Conservation (phyloP, 2,113 vertebrate species). For the Macquaria australasica region DNA sequence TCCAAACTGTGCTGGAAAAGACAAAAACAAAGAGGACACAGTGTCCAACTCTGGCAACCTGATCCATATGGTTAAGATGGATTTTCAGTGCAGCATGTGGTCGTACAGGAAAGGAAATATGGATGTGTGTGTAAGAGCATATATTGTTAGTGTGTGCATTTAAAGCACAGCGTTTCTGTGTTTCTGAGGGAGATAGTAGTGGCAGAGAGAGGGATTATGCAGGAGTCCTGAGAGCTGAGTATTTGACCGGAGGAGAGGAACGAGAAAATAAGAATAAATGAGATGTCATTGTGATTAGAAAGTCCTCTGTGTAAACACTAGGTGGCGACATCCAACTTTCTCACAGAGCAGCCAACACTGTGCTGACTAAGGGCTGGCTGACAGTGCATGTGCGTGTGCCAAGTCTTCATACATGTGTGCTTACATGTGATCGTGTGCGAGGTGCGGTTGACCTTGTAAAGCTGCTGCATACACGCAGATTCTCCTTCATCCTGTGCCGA, state of each 20-base stretch:
- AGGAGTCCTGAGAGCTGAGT: neutral
- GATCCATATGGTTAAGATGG: constrained; percentile 26
- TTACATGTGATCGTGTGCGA: constrained; percentile 63
- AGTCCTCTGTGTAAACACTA: constrained; percentile 63
- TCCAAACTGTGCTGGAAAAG: constrained; percentile 15
- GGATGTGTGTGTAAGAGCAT: constrained; percentile 30
- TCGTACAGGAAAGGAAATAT: constrained; percentile 43
- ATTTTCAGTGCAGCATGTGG: constrained; percentile 39
- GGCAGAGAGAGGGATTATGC: neutral
- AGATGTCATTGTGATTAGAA: constrained; percentile 48
- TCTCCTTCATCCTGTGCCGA: constrained; percentile 42
- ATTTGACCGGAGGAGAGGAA: neutral
- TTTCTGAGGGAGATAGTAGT: constrained; percentile 6
- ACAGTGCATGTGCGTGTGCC: constrained; percentile 38
- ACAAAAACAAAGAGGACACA: neutral
- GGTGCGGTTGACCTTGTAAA: constrained; percentile 73
- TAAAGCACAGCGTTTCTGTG: constrained; percentile 16
- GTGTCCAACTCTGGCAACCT: constrained; percentile 5
- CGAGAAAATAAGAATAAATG: neutral
- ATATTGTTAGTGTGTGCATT: constrained; percentile 20
- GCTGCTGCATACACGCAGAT: constrained; percentile 59
- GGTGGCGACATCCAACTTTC: constrained; percentile 71
- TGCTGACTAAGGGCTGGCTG: constrained; percentile 79
- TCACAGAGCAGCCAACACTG: constrained; percentile 37
- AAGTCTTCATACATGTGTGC: constrained; percentile 68